These are phyloP conservation scores for Neogobius melanostomus DNA, from an alignment of 2,113 vertebrate species.

Conservation along the genomic window DNA sequence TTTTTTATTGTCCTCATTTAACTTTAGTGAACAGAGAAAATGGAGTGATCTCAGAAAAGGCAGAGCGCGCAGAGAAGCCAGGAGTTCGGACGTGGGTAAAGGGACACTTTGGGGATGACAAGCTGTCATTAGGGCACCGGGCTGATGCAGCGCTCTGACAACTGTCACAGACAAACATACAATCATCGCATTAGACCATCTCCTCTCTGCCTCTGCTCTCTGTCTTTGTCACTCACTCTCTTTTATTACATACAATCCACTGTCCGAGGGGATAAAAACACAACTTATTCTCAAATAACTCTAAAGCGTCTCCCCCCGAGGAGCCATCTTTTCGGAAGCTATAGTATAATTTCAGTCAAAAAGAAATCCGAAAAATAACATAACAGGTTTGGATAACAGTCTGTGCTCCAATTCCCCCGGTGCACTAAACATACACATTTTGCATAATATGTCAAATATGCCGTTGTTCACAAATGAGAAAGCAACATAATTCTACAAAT, in stretches of 20 bases:
- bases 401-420: not conserved
- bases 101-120: conserved; percentile 77
- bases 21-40: not conserved
- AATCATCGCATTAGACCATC: conserved; percentile 97
- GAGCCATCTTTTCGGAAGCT: not conserved
- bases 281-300: conserved; percentile 51
- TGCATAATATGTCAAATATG: not conserved
- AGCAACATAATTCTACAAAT: conserved; percentile 4
- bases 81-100: conserved; percentile 29
- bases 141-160: conserved; percentile 93
- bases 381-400: conserved; percentile 8
- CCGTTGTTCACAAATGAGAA: not conserved
- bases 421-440: not conserved
- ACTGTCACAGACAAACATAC: conserved; percentile 89
- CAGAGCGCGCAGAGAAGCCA: conserved; percentile 68
- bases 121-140: conserved; percentile 94
- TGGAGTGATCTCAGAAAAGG: conserved; percentile 55
- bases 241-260: conserved; percentile 62
- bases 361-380: not conserved
- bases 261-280: conserved; percentile 47
- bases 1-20: not conserved
- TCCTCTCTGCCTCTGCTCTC: conserved; percentile 38
- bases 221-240: conserved; percentile 29
- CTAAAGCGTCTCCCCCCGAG: conserved; percentile 24
- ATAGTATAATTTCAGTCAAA: not conserved